Conservation (phyloP, 2,888 invertebrate species). For the Xanthorhoe designata region DNA sequence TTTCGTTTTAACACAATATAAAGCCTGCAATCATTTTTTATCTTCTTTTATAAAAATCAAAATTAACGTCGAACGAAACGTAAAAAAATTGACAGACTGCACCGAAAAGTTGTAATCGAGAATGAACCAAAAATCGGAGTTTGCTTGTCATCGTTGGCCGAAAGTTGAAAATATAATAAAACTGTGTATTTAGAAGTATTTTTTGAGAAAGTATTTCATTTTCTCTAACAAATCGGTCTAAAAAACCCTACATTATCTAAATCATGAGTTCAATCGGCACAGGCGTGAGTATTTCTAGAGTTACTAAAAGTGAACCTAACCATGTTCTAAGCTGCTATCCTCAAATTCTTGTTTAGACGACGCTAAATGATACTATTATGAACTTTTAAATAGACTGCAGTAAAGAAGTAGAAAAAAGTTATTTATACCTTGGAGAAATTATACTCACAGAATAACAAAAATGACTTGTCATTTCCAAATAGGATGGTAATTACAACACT, state of each 20-base stretch:
- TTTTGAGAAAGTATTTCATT: constrained; percentile 36
- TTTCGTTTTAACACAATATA: no score
- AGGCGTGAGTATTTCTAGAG: constrained; percentile 88
- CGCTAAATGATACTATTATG: background rate
- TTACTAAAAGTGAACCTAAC: constrained; percentile 30
- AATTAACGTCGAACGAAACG: constrained; percentile 1
- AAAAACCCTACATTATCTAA: constrained; percentile 43
- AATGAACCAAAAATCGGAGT: constrained; percentile 52
- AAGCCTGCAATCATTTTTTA: no score
- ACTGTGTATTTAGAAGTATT: constrained; percentile 33
- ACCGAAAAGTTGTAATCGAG: constrained; percentile 12
- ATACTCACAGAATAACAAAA: background rate
- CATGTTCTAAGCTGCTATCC: constrained; percentile 42
- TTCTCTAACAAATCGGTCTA: constrained; percentile 23
- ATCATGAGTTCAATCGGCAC: constrained; percentile 98
- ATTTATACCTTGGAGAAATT: no score
- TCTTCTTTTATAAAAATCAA: no score
- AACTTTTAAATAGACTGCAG: background rate
- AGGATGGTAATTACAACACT: background rate
- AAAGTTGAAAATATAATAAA: constrained; percentile 47
- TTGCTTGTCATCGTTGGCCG: constrained; percentile 74
- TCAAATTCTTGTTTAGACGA: background rate
- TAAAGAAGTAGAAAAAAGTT: background rate
- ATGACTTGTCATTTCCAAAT: background rate
- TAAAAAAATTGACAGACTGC: constrained; percentile 3